Evolutionary conservation across 2,797 vertebrate genomes (phyloP), one percentile per base, ranked within the genome.

Genomic region (Chaunax sp.): DNA sequence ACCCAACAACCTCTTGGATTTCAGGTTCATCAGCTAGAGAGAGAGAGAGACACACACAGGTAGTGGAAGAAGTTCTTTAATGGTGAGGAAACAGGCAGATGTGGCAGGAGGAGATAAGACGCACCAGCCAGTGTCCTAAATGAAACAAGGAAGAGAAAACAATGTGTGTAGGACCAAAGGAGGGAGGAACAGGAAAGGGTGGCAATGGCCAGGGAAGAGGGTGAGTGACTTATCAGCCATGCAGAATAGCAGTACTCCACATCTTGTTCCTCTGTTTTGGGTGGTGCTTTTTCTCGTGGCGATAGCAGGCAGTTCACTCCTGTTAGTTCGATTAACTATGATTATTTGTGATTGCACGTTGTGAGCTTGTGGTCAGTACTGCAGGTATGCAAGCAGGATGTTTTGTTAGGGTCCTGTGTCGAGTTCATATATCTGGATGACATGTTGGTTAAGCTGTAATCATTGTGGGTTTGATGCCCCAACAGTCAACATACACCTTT

Each of bases 81-180:
- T 92, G 80, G 80, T 61, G 84, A 89, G 87, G 87, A 91, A 90
- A 90, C 85, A 92, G 88, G 81, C 87, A 91, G 87, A 86, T 85
- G 89, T 91, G 90, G 87, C 82, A 87, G 76, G 69, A 75, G 81
- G 78, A 88, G 90, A 92, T 91, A 92, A 91, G 83, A 88, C 64
- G 62, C 70, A 80, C 60, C 66, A 79, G 76, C 77, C 61, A 15
- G 77, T 56, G 66, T 86, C 84, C 69, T 52, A 64, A 86, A 87
- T 14, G 43, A 77, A 87, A 54, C 90, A 87, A 91, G 83, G n/a
- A 90, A 87, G 71, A 67, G 47, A 75, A 75, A 51, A 82, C 90
- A 87, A 76, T 25, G 63, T 78, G 82, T 82, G 86, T 84, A 58
- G 75, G 80, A 73, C 57, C 57, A 58, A 64, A 63, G 33, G 25